Percentiles rank a stretch among this genome's conserved stretches.
phyloP scores from a whole-genome alignment of 2,888 invertebrate species.

The Lapara coniferarum region DNA sequence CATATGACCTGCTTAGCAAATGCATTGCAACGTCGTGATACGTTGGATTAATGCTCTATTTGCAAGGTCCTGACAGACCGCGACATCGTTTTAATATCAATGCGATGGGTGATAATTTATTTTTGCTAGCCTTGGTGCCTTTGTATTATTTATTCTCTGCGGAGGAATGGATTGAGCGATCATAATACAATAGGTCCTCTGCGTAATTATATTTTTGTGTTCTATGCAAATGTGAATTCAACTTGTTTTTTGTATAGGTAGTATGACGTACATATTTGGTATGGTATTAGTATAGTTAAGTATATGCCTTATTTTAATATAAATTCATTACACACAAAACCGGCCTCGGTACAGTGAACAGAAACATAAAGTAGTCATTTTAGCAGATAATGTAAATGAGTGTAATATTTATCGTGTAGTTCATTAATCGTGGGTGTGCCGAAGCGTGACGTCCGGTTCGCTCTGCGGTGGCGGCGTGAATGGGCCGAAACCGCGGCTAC shows the following conservation, averaged over 20 bases:
- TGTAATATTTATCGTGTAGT: conserved; percentile 45
- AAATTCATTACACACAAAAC: conserved; percentile 3
- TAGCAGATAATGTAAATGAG: conserved; percentile 36
- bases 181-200: not conserved
- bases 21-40: conserved; percentile 68
- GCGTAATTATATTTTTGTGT: not conserved
- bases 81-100: conserved; percentile 26
- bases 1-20: conserved; percentile 64
- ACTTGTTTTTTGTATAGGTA: not conserved
- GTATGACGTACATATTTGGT: not conserved
- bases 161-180: not conserved
- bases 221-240: not conserved
- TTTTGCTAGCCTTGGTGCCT: conserved; percentile 26
- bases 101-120: conserved; percentile 42
- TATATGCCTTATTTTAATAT: not conserved
- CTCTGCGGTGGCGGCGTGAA: conserved; percentile 58
- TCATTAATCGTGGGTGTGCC: conserved; percentile 52
- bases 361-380: conserved; percentile 17
- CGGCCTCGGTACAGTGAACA: conserved; percentile 4
- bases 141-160: not conserved
- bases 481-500: conserved; percentile 59
- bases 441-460: conserved; percentile 63
- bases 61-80: conserved; percentile 44
- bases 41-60: conserved; percentile 62
- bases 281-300: not conserved